Conservation (phyloP, 2,113 vertebrate genomes). For the Fregetta grallaria region DNA sequence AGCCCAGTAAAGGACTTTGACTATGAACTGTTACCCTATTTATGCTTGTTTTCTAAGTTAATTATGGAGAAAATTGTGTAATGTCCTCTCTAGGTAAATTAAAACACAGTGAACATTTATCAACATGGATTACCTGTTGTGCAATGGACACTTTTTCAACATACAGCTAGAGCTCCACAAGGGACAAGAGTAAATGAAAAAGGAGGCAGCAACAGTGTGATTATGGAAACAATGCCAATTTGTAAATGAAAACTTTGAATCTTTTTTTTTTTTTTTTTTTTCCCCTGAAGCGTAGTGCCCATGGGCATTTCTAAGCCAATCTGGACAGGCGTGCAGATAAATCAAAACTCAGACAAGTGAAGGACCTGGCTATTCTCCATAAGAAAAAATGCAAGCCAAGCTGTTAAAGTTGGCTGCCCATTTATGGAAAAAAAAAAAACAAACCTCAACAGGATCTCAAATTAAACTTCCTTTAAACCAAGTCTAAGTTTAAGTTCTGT, state of each 20-base stretch:
- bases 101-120: neutral
- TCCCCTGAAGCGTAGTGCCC: neutral
- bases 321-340: neutral
- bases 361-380: neutral
- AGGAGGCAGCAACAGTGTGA: neutral
- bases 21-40: neutral
- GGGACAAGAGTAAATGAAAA: neutral
- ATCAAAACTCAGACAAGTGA: neutral
- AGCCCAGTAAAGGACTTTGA: neutral
- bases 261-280: fast-evolving
- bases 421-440: neutral
- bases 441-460: neutral
- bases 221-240: slow-evolving; percentile 1
- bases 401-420: neutral
- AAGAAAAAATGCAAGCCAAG: neutral
- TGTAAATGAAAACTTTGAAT: slow-evolving; percentile 11
- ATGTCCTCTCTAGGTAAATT: neutral
- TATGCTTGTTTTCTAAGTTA: neutral
- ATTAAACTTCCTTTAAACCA: neutral
- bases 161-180: neutral
- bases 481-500: neutral
- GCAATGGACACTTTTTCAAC: neutral
- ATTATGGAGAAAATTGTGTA: neutral
- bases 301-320: slow-evolving; percentile 8
- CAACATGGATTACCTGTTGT: neutral